Conservation (phyloP, 2,113 vertebrate genomes). For the Xenopus borealis region DNA sequence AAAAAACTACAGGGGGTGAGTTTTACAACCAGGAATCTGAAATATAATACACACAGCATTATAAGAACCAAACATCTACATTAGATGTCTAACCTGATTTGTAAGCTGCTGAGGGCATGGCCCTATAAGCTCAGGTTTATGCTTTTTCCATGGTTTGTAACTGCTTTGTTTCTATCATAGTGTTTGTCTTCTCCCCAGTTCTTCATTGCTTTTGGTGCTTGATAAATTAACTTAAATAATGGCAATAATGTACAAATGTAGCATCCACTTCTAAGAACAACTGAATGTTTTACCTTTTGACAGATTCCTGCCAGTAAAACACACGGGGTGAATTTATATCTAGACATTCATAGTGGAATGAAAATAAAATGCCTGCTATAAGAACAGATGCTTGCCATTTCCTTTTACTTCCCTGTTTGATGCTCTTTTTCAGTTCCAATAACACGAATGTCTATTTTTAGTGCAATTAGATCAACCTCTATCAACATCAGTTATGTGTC, state of each 20-base stretch:
- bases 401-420: not conserved
- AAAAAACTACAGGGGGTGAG: conserved; percentile 51
- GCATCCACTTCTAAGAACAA: conserved; percentile 42
- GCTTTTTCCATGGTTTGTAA: too few relatives aligned
- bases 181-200: too few relatives aligned
- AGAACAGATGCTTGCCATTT: not conserved
- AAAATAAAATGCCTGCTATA: conserved; percentile 24
- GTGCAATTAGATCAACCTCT: too few relatives aligned
- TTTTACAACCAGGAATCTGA: conserved; percentile 57
- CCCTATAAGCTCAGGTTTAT: too few relatives aligned
- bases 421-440: too few relatives aligned
- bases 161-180: too few relatives aligned
- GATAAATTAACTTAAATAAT: too few relatives aligned
- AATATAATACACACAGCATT: conserved; percentile 23
- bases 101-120: too few relatives aligned
- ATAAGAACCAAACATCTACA: conserved; percentile 46
- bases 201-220: too few relatives aligned
- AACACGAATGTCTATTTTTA: too few relatives aligned
- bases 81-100: conserved; percentile 5
- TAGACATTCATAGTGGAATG: not conserved
- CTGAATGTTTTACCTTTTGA: conserved; percentile 37
- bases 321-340: not conserved
- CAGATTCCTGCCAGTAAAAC: conserved; percentile 19
- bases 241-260: conserved; percentile 23
- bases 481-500: not conserved